Evolutionary conservation across 2,888 invertebrate genomes (phyloP), one percentile per base, ranked within the genome.

Genomic region (Sphinx pinastri): DNA sequence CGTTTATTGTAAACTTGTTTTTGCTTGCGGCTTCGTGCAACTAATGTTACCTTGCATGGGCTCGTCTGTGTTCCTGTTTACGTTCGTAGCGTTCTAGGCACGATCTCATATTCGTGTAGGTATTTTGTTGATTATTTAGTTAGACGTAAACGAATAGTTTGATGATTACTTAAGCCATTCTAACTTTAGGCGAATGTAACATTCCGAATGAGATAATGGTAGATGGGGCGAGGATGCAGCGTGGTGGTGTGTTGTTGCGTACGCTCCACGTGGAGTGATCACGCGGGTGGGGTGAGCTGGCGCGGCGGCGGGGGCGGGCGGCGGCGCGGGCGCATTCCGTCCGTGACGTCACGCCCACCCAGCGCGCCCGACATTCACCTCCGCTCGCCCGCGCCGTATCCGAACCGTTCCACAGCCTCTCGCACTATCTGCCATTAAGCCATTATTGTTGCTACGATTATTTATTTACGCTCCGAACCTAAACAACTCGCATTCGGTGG

Each of bases 331-430:
- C 92, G 88, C 93, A 94, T 94, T 94, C 93, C 92, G 89, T 79
- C 85, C 87, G 90, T 94, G 94, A 94, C 94, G 94, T 94, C 94
- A 94, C 89, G 94, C 86, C 93, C 94, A 93, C 94, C 94, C 94
- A 94, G 88, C 78, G 88, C 88, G 92, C 85, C 81, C 89, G 90
- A 88, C 91, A 89, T 90, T 91, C 93, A 91, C 90, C 90, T 88
- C 83, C 83, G 85, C 80, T 83, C 82, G 80, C 79, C 78, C 80
- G 82, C 81, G 75, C 76, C 77, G 74, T 77, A 79, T 76, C 81
- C 84, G 81, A 78, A 81, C 82, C 79, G 83, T 81, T 84, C 87
- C 84, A 81, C 81, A 78, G 77, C 81, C 76, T 76, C 78, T 78
- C 78, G 81, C 81, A 84, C 85, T 87, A 89, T 88, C 88, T 89